phyloP scores from a whole-genome alignment of 2,797 vertebrate species.

The Ceyx erithaca region DNA sequence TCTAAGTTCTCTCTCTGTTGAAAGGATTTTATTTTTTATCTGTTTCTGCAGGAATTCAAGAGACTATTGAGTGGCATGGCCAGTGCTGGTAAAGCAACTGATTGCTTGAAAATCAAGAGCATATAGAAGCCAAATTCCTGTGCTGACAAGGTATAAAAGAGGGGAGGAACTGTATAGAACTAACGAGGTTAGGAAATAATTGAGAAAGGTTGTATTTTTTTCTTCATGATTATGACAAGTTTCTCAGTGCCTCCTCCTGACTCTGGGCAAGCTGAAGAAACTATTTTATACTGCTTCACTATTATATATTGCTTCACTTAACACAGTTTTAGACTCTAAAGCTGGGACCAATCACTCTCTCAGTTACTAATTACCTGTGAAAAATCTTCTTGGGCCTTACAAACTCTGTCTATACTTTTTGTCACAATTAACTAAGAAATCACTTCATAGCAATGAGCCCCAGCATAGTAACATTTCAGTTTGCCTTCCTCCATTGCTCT shows the following conservation, averaged over 20 bases:
- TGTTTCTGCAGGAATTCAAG: background rate
- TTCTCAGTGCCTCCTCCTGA: background rate
- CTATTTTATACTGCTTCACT: background rate
- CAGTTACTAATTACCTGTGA: background rate
- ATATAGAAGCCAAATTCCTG: background rate
- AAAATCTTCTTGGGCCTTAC: background rate
- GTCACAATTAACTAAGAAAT: background rate
- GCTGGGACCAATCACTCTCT: background rate
- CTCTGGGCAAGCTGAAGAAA: background rate
- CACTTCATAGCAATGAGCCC: background rate
- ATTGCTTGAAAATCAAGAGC: background rate
- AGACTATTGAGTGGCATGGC: background rate
- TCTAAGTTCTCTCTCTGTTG: background rate
- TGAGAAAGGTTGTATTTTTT: background rate
- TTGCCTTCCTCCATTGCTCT: background rate
- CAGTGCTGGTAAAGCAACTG: background rate
- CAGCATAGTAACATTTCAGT: fast-evolving
- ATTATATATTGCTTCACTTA: fast-evolving
- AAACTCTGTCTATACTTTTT: background rate
- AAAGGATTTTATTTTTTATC: background rate
- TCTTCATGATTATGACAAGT: background rate
- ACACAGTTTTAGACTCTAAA: background rate
- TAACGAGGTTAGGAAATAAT: background rate
- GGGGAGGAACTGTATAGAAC: background rate
- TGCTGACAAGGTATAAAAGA: background rate